Evolutionary conservation across 1,140 invertebrate species (phyloP), one percentile per base, ranked within the genome.

Genomic region (Melanaphis sacchari): DNA sequence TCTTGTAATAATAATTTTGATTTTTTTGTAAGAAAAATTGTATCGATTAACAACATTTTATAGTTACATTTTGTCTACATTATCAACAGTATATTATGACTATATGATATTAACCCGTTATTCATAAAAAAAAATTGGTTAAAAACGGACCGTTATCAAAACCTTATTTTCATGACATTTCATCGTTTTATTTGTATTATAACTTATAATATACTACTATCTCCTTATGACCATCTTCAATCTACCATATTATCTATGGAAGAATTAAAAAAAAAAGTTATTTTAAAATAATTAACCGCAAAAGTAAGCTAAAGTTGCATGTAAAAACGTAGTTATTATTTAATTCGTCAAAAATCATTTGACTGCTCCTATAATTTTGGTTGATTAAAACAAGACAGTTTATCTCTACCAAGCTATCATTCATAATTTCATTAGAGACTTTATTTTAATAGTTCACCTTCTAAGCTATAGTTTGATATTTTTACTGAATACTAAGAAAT

Each of bases 81-180:
- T 59, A 11, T 59, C 3, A 49, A 49, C 2, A 15, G 2, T 49
- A 31, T 59, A 31, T 59, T 4, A 24, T 52, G 22, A 52, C 22
- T 52, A 7, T 52, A 22, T 52, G 6, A 52, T 52, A 26, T 9
- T 31, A 31, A 15, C 54, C 31, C 8, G 9, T 24, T n/a, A 76
- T n/a, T 0, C 31, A n/a, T 76, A 9, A n/a, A 49, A n/a, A 24
- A 54, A n/a, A n/a, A n/a, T 5, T 1, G 1, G n/a, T 76, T 0
- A 31, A n/a, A 76, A 76, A 76, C 15, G 15, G 4, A 11, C 31
- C 31, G 15, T 1, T 76, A 76, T 76, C 59, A n/a, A 76, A 76
- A 0, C 4, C 31, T 76, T 2, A 18, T 76, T 66, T 66, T 3
- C 11, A 31, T n/a, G 59, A 76, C 15, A 0, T n/a, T n/a, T 76